Conservation (phyloP, 1,140 invertebrate species). For the Periplaneta americana region DNA sequence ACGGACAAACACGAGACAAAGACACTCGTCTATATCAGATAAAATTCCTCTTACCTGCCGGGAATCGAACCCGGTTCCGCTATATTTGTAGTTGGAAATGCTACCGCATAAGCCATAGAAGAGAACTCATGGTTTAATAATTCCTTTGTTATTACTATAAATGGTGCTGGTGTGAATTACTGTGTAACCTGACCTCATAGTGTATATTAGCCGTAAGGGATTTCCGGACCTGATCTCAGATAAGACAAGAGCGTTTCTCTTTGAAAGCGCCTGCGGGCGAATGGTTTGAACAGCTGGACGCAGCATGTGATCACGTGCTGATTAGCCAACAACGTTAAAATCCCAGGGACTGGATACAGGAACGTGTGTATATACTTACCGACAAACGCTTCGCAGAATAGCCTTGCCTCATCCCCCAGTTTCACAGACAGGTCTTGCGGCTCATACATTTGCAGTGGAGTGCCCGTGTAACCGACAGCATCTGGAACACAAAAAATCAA, state of each 20-base stretch:
- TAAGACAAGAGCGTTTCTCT: background rate
- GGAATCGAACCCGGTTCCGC: too few relatives aligned
- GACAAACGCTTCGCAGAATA: conserved; percentile 71
- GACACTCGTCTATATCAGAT: too few relatives aligned
- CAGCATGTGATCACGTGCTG: background rate
- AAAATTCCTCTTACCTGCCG: too few relatives aligned
- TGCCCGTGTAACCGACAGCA: conserved; percentile 39
- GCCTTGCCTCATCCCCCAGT: conserved; percentile 50
- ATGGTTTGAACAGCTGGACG: background rate
- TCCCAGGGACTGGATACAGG: background rate
- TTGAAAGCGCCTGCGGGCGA: background rate
- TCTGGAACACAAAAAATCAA: conserved; percentile 28
- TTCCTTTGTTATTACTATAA: too few relatives aligned
- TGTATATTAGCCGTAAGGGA: background rate
- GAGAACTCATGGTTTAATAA: too few relatives aligned
- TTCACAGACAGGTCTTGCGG: conserved; percentile 39
- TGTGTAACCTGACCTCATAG: background rate
- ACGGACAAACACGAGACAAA: too few relatives aligned
- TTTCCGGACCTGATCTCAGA: background rate
- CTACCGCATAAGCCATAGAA: too few relatives aligned
- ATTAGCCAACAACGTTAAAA: background rate
- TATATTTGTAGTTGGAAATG: too few relatives aligned
- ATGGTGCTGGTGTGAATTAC: too few relatives aligned
- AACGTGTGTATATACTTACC: conserved; percentile 42
- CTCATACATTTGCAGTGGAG: conserved; percentile 42